Percentiles rank a stretch among this genome's conserved stretches.
phyloP scores from a whole-genome alignment of 1,140 invertebrate genomes.

The Vollenhovia emeryi region DNA sequence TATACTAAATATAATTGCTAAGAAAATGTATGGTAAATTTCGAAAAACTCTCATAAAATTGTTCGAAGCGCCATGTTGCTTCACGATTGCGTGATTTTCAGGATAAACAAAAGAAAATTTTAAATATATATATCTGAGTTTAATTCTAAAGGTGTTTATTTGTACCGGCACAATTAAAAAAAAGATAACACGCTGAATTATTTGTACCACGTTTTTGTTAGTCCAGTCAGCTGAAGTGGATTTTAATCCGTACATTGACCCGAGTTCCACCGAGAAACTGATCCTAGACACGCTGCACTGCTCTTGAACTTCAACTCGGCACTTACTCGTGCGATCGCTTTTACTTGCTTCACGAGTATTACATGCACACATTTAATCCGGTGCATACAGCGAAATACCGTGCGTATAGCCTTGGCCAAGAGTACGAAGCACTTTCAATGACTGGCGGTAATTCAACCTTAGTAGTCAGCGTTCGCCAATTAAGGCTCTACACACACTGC shows the following conservation, averaged over 20 bases:
- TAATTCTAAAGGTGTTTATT: neutral
- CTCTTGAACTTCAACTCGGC: constrained; percentile 73
- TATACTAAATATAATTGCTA: too few relatives aligned
- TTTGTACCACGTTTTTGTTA: neutral
- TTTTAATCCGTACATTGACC: constrained; percentile 5
- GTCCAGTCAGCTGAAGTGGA: neutral
- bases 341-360: constrained; percentile 47
- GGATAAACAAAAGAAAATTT: too few relatives aligned
- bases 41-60: too few relatives aligned
- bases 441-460: neutral
- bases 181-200: neutral
- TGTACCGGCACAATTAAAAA: neutral
- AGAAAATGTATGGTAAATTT: too few relatives aligned
- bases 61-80: too few relatives aligned
- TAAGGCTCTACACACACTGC: neutral
- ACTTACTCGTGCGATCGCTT: constrained; percentile 54
- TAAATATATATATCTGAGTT: too few relatives aligned
- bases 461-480: neutral
- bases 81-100: too few relatives aligned
- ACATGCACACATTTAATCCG: constrained; percentile 32
- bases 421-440: constrained; percentile 33
- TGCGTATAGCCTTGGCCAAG: constrained; percentile 41
- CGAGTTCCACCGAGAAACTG: constrained; percentile 16
- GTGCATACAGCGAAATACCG: constrained; percentile 19
- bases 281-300: constrained; percentile 27